Base-by-base conservation (phyloP, 1,140 invertebrate species). In the Telenomus remus region DNA sequence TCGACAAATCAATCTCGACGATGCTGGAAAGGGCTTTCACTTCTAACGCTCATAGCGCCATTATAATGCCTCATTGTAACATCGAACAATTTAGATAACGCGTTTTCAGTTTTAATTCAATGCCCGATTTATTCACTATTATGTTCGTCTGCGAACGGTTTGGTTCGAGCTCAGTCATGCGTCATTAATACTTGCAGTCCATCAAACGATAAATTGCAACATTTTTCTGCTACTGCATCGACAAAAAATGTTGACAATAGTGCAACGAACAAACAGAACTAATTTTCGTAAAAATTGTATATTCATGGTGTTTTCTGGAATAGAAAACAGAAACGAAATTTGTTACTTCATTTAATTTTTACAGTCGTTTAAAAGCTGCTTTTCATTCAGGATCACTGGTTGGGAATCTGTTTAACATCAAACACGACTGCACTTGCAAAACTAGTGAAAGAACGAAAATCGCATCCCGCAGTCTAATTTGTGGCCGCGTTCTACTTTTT, bases 401-500 rank as follows among this genome's bases (percentile, higher is more conserved):
- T 39, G 6, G 14, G 35, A 44, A 34, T 44, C 37, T 51, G 42
- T 6, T 57, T 60, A 43, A 54, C 35, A 49, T 55, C 43, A 69
- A 60, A 55, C 33, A 37, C 47, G 15, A 50, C 33, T 66, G 1
- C 46, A 19, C 39, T 37, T 12, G 34, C 16, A 39, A 71, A 27
- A 49, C 35, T 27, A 37, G 39, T 16, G 19, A n/a, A 61, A 49
- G 35, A 9, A 71, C 33, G 39, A 63, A 63, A 72, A 72, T 59
- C 48, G 54, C 14, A 13, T 55, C 53, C 43, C 14, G 39, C 1
- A 37, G 60, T 72, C 59, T 59, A 64, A 72, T 72, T 64, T 72
- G 59, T 72, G 54, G 69, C 16, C 14, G 53, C 59, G 42, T 71
- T 33, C 33, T 63, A 44, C 53, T 59, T 72, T 64, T 59, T 64